Evolutionary conservation across 2,888 invertebrate species (phyloP).

Genomic region (Acronicta leporina): DNA sequence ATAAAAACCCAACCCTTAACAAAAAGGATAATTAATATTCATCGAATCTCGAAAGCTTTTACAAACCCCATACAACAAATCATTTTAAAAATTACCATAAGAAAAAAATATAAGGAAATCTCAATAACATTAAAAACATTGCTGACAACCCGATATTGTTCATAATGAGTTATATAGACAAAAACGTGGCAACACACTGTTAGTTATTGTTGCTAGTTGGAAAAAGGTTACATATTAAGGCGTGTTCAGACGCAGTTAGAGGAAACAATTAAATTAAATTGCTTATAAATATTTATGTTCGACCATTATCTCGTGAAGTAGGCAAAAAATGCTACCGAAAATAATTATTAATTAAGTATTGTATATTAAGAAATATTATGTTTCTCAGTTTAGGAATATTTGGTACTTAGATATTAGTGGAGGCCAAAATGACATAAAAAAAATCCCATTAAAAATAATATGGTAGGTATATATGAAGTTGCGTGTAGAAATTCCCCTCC

Average conservation of each 20-base stretch:
- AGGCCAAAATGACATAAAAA: no score
- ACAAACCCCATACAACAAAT: slow-evolving; percentile 46
- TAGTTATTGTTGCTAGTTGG: slow-evolving; percentile 60
- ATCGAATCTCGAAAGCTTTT: slow-evolving; percentile 35
- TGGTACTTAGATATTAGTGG: no score
- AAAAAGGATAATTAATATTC: slow-evolving; percentile 44
- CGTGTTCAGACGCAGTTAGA: slow-evolving; percentile 54
- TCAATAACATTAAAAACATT: slow-evolving; percentile 60
- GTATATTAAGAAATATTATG: no score
- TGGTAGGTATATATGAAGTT: no score
- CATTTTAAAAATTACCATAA: slow-evolving; percentile 55
- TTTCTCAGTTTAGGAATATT: no score
- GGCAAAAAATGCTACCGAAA: slow-evolving; percentile 30
- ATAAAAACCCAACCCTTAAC: slow-evolving; percentile 29
- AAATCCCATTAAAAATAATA: no score
- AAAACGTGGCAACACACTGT: slow-evolving; percentile 65
- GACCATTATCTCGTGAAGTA: slow-evolving; percentile 20
- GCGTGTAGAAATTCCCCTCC: no score
- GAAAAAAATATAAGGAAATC: slow-evolving; percentile 43
- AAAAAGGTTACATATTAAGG: slow-evolving; percentile 54
- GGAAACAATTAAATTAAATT: slow-evolving; percentile 43
- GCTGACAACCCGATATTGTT: slow-evolving; percentile 62
- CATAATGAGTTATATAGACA: slow-evolving; percentile 63
- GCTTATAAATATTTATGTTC: slow-evolving; percentile 50
- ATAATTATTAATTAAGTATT: background rate